Evolutionary conservation across 2,113 vertebrate species (phyloP), one percentile per base, ranked within the genome.

Genomic region (Gallinago undulata): DNA sequence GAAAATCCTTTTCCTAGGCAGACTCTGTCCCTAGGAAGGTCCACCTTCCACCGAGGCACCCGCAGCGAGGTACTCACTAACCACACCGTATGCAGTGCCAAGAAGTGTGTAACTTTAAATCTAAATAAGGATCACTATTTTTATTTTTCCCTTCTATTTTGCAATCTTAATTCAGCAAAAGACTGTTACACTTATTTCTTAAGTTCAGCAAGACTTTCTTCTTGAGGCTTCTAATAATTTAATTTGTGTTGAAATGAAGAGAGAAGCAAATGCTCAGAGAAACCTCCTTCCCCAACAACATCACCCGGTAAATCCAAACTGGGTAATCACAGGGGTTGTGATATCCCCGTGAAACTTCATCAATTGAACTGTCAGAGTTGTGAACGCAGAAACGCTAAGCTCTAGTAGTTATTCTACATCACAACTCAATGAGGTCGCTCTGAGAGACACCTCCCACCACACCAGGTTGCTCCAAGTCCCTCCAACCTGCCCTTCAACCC

Each of bases 371-470:
- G 37, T 16, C 79, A 13, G 1, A 48, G 63, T 2, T 16, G 47
- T 2, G 41, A 33, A 12, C 48, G 53, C 4, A 5, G 37, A 53
- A 89, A 37, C 5, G 8, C n/a, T 8, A 6, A 0, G 13, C 1
- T 5, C 30, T 28, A 64, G 17, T 6, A 10, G 7, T 31, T 22
- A 27, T 23, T 62, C 12, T 25, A 16, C 35, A 18, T 19, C 22
- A 7, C n/a, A 31, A n/a, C 50, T 25, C 1, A 0, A 9, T 19
- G n/a, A 30, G 74, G 23, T 41, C 1, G 0, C 35, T 70, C 19
- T 33, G 19, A 39, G 53, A 51, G 57, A 60, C n/a, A 35, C 22
- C 57, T 60, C n/a, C n/a, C 57, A 35, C 57, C 33, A 60, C 5
- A 10, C 33, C 57, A 60, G 9, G 22, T 15, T 35, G 57, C 57